phyloP scores from a whole-genome alignment of 2,113 vertebrate genomes.

The Peromyscus californicus region DNA sequence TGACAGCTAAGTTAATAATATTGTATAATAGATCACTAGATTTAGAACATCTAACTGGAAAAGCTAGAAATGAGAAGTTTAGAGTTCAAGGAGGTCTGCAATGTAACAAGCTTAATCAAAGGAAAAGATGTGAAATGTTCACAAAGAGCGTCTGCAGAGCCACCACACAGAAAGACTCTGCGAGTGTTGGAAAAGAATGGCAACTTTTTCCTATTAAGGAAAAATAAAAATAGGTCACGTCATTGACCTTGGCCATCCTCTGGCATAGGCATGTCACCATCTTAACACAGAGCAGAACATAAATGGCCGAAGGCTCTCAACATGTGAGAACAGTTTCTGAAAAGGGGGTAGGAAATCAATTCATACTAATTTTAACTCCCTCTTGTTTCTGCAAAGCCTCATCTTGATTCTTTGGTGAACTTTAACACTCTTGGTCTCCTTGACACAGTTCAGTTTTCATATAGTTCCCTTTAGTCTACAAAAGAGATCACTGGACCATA shows the following conservation, averaged over 20 bases:
- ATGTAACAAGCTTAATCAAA: slow-evolving; percentile 85
- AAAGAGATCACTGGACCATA: slow-evolving; percentile 77
- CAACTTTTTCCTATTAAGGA: slow-evolving; percentile 85
- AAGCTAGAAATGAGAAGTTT: slow-evolving; percentile 83
- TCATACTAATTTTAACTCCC: slow-evolving; percentile 83
- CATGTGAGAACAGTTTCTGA: slow-evolving; percentile 77
- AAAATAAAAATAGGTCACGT: slow-evolving; percentile 85
- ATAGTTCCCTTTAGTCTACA: slow-evolving; percentile 72
- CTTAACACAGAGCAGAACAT: slow-evolving; percentile 77
- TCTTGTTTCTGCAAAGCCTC: slow-evolving; percentile 82
- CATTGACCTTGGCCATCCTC: slow-evolving; percentile 83
- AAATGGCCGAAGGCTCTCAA: slow-evolving; percentile 74
- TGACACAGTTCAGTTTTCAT: slow-evolving; percentile 79
- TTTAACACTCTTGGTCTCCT: slow-evolving; percentile 76
- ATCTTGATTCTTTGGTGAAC: slow-evolving; percentile 80
- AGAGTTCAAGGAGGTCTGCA: slow-evolving; percentile 84
- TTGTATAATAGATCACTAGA: slow-evolving; percentile 79
- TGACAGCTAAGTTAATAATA: slow-evolving; percentile 73
- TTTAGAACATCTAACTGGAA: slow-evolving; percentile 78
- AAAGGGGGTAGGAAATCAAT: slow-evolving; percentile 78
- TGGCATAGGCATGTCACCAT: slow-evolving; percentile 82
- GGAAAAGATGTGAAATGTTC: slow-evolving; percentile 84
- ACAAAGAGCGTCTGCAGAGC: slow-evolving; percentile 83
- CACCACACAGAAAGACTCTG: slow-evolving; percentile 82
- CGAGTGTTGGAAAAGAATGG: slow-evolving; percentile 82